Base-by-base conservation (phyloP, 2,113 vertebrate genomes). In the Spheniscus mendiculus region DNA sequence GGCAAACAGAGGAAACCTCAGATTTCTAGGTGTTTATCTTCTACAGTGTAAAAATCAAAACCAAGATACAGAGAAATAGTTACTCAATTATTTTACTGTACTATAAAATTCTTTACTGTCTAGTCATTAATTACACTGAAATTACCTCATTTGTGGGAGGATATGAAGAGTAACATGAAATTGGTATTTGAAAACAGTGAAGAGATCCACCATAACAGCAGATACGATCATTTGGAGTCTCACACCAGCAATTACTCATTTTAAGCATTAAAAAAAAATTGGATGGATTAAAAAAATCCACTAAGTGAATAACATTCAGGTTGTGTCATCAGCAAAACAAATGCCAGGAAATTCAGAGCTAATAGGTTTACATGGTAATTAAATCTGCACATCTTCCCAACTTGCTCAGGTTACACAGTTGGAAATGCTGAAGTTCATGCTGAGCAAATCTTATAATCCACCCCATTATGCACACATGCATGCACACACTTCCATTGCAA, bases 401-500 rank as follows among this genome's bases (percentile, higher is more conserved):
- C 65, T 93, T 77, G 73, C 82, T 97, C 93, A 93, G 71, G 89
- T 91, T 94, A 96, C 89, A 82, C 25, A 83, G 79, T 3, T 83
- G 72, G 92, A 97, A 97, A 97, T 47, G 49, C 26, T 70, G 59
- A 83, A 95, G 95, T 80, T 89, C 71, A 74, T 18, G 62, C 89
- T 90, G 89, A 85, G 94, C 66, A 96, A 95, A 97, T 95, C 81
- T 93, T 79, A 83, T 87, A 93, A 96, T 95, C 89, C 81, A 89
- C 25, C 18, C 81, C 53, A 94, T 87, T 96, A 93, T 61, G 58
- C 49, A 94, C 73, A 96, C 83, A 96, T 89, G 83, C 69, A 85
- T 73, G 62, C 91, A 84, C 78, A 89, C 70, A 73, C 49, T 90
- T 85, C 89, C 70, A 85, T 1, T 82, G 78, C 78, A 95, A 94